These are phyloP conservation scores for Delphinapterus leucas DNA, from an alignment of 2,113 vertebrate species.

Conservation along the genomic window DNA sequence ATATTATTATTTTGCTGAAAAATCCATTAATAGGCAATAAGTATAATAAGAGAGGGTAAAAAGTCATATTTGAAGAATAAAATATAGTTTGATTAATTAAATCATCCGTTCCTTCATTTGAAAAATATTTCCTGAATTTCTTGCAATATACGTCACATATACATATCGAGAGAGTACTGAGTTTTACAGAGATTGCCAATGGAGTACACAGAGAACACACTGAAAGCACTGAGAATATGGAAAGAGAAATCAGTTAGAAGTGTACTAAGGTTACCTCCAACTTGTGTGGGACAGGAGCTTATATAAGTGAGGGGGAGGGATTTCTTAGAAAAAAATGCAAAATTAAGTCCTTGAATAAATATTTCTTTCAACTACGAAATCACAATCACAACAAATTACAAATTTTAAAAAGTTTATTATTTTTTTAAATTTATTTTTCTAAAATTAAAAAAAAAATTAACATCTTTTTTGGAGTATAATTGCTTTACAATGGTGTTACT, in stretches of 20 bases:
- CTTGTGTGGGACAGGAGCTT: not conserved
- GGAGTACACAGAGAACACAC: accelerated
- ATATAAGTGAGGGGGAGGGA: not conserved
- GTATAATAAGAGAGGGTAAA: not conserved
- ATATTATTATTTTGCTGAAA: not conserved
- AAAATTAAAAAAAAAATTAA: too few relatives aligned
- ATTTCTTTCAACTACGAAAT: not conserved
- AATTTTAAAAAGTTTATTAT: not conserved
- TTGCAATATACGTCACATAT: not conserved
- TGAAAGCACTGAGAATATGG: not conserved
- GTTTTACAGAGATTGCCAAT: not conserved
- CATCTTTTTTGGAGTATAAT: too few relatives aligned
- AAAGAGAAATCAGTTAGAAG: not conserved
- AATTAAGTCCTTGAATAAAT: not conserved
- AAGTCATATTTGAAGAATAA: not conserved
- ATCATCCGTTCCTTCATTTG: not conserved
- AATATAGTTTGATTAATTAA: not conserved
- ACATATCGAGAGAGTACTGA: accelerated
- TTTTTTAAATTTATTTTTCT: too few relatives aligned
- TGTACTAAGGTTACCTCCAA: not conserved
- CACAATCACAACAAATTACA: not conserved
- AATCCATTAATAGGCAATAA: not conserved
- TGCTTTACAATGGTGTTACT: too few relatives aligned
- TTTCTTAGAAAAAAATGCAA: not conserved
- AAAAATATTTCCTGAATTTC: not conserved